These are phyloP conservation scores for Orthosia gracilis DNA, from an alignment of 2,888 invertebrate species.

Conservation along the genomic window DNA sequence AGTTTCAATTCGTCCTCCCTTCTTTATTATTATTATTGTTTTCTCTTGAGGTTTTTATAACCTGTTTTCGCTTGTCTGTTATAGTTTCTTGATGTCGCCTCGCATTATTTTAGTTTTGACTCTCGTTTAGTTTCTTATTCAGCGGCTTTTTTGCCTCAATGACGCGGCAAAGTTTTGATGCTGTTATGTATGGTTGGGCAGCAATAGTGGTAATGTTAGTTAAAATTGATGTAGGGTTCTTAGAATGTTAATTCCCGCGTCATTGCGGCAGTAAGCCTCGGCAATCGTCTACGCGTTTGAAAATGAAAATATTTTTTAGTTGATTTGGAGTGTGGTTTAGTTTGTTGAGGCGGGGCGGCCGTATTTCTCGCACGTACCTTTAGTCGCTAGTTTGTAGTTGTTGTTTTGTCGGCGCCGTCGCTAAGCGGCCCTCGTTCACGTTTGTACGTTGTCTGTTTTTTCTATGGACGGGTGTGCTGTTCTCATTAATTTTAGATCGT, in stretches of 20 bases:
- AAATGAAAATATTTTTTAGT: conserved; percentile 78
- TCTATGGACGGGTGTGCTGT: conserved; percentile 72
- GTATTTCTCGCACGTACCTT: conserved; percentile 73
- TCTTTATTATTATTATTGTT: conserved; percentile 60
- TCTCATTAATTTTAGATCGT: conserved; percentile 79
- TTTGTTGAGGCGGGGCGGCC: conserved; percentile 79
- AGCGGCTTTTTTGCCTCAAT: conserved; percentile 45
- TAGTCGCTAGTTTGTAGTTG: conserved; percentile 83
- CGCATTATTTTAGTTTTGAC: conserved; percentile 79
- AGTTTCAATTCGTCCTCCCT: conserved; percentile 74
- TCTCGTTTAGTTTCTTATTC: conserved; percentile 71
- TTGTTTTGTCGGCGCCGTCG: conserved; percentile 75
- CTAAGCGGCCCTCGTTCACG: conserved; percentile 76
- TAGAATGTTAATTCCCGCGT: conserved; percentile 53
- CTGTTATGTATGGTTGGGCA: conserved; percentile 36
- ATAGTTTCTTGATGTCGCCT: conserved; percentile 72
- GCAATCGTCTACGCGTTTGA: conserved; percentile 72
- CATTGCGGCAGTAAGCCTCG: conserved; percentile 43
- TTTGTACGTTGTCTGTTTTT: conserved; percentile 73
- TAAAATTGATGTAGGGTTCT: conserved; percentile 53
- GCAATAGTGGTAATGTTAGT: conserved; percentile 57
- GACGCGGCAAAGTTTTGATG: conserved; percentile 61
- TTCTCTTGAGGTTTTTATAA: conserved; percentile 72
- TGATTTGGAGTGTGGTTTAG: conserved; percentile 80
- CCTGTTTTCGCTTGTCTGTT: conserved; percentile 73